A percentile compares a stretch with the other conserved stretches of the same genome.
Evolutionary conservation across 92 coral and sea anemone species (phyloP).

Genomic region (Epizoanthus ramosus): DNA sequence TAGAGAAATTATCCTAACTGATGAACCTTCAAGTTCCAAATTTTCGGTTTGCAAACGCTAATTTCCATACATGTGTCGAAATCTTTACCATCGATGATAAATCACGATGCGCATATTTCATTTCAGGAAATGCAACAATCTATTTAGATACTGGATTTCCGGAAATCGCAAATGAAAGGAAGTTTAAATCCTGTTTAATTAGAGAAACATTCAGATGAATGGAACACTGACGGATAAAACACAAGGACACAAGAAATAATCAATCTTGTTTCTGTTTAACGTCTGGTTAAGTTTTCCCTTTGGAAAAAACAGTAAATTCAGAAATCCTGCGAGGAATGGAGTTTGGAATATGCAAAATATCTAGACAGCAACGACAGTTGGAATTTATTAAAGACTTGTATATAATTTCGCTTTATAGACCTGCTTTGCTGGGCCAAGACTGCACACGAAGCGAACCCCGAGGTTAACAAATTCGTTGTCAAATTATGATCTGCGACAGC

Average conservation of each 20-base stretch:
- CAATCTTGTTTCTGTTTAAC: neutral
- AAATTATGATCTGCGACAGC: conserved; percentile 11
- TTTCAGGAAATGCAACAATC: conserved; percentile 63
- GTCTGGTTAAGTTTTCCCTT: neutral
- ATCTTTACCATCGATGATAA: conserved; percentile 4
- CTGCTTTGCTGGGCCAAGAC: conserved; percentile 1
- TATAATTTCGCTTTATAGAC: neutral
- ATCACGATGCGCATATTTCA: conserved; percentile 26
- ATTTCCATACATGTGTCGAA: conserved; percentile 19
- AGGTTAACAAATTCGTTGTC: conserved; percentile 12
- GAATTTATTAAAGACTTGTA: neutral
- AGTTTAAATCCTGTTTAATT: conserved; percentile 13
- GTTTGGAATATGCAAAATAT: conserved; percentile 11
- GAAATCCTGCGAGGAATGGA: neutral
- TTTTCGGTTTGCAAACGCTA: neutral
- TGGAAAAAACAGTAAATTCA: neutral
- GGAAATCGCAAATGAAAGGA: conserved; percentile 24
- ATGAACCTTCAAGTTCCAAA: neutral
- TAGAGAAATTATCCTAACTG: too few relatives aligned
- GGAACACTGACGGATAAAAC: neutral
- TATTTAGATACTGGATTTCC: conserved; percentile 52
- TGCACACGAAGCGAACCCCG: conserved; percentile 1
- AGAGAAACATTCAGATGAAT: conserved; percentile 1
- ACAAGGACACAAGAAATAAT: neutral
- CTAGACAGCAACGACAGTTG: neutral